phyloP scores from a whole-genome alignment of 2,113 vertebrate species.

The Petromus typicus region DNA sequence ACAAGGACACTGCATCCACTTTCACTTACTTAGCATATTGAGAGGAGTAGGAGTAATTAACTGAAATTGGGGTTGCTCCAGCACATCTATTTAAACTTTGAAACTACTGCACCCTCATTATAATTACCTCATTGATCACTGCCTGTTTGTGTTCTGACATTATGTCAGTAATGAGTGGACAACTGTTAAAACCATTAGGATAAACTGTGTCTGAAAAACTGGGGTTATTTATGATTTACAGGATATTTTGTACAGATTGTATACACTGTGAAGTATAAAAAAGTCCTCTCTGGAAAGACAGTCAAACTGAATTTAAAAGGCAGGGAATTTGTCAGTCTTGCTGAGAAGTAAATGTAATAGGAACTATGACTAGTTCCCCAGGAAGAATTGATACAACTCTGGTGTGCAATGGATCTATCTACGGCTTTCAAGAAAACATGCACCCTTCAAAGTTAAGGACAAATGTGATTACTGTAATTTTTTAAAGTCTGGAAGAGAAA shows the following conservation, averaged over 20 bases:
- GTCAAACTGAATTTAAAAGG: constrained; percentile 33
- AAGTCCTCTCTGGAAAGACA: neutral
- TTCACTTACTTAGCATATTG: constrained; percentile 11
- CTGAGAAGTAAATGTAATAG: neutral
- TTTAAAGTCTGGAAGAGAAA: neutral
- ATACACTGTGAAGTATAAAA: neutral
- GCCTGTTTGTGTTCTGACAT: neutral
- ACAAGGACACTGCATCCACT: neutral
- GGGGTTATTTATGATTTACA: neutral
- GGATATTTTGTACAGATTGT: neutral
- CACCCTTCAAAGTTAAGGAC: neutral
- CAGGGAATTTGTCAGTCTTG: neutral
- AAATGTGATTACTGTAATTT: neutral
- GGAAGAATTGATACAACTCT: neutral
- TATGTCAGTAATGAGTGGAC: neutral
- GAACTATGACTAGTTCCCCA: neutral
- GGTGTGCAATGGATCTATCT: neutral
- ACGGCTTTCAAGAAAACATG: neutral
- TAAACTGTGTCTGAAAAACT: constrained; percentile 17
- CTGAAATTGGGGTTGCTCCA: neutral
- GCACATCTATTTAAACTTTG: constrained; percentile 12
- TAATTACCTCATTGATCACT: constrained; percentile 56
- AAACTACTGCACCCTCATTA: neutral
- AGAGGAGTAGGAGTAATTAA: constrained; percentile 38
- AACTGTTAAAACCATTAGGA: constrained; percentile 21